phyloP scores from a whole-genome alignment of 2,797 vertebrate species.

The Lagocephalus sceleratus region DNA sequence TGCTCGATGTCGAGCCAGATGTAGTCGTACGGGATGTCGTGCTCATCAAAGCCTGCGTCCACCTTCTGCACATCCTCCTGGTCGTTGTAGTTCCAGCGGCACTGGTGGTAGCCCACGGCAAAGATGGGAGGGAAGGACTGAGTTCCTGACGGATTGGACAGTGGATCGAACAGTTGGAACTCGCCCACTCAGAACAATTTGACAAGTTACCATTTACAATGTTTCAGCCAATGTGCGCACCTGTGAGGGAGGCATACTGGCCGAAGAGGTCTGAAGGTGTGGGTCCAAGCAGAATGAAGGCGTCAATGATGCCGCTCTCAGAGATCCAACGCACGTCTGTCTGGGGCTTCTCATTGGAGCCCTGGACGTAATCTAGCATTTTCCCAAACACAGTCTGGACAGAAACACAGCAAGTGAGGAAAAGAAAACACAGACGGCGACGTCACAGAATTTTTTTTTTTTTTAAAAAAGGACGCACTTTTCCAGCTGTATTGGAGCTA shows the following conservation, averaged over 20 bases:
- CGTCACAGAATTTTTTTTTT: not conserved
- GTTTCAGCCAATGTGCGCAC: conserved; percentile 49
- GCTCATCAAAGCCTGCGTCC: conserved; percentile 85
- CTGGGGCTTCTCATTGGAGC: conserved; percentile 87
- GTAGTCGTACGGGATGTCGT: conserved; percentile 88
- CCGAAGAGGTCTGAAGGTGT: conserved; percentile 77
- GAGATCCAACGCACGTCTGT: conserved; percentile 94
- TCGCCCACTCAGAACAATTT: not conserved
- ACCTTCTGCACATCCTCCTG: conserved; percentile 87
- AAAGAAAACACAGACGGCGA: not conserved
- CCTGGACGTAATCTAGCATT: conserved; percentile 85
- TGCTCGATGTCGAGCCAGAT: conserved; percentile 97
- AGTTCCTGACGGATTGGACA: conserved; percentile 75
- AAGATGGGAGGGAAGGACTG: conserved; percentile 89
- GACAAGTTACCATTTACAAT: not conserved
- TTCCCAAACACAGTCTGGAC: conserved; percentile 79
- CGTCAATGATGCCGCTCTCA: conserved; percentile 90
- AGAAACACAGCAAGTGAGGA: conserved; percentile 2
- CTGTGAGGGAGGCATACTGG: conserved; percentile 89
- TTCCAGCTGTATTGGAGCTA: conserved; percentile 89
- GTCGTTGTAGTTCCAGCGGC: conserved; percentile 96
- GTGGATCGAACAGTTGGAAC: not conserved
- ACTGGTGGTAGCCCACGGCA: conserved; percentile 91
- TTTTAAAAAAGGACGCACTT: conserved; percentile 65
- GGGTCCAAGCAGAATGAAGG: conserved; percentile 88